These are phyloP conservation scores for Rhamnusium bicolor DNA, from an alignment of 2,888 invertebrate genomes.

Conservation along the genomic window DNA sequence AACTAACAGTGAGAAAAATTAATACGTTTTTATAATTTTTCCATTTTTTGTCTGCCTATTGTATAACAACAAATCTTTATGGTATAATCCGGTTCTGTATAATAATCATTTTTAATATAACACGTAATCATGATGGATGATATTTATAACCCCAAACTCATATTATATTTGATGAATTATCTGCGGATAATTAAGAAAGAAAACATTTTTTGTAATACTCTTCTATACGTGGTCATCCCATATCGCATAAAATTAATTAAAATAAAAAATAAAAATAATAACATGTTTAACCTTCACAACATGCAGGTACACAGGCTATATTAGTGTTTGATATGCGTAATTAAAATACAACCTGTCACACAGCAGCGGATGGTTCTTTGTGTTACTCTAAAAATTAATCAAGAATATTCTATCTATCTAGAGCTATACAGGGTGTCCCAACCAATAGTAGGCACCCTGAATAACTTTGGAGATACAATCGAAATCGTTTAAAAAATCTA, in stretches of 20 bases:
- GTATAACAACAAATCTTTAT: too few species aligned
- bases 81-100: too few species aligned
- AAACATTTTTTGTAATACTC: conserved; percentile 33
- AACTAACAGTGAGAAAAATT: too few species aligned
- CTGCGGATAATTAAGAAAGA: conserved; percentile 43
- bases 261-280: neutral
- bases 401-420: too few species aligned
- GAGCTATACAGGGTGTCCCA: too few species aligned
- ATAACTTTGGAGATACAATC: too few species aligned
- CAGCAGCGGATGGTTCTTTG: neutral
- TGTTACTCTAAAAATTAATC: too few species aligned
- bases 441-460: too few species aligned
- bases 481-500: too few species aligned
- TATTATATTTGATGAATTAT: conserved; percentile 44
- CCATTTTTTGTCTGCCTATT: too few species aligned
- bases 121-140: conserved; percentile 33
- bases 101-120: neutral
- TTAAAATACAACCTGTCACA: neutral
- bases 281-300: neutral
- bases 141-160: conserved; percentile 28
- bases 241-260: conserved; percentile 36
- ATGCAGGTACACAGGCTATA: neutral
- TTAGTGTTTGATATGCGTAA: neutral
- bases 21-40: too few species aligned
- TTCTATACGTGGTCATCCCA: conserved; percentile 34